Percentiles rank a stretch among this genome's conserved stretches.
These are phyloP conservation scores for Homarus gammarus DNA, from an alignment of 2,888 invertebrate species.

Conservation along the genomic window DNA sequence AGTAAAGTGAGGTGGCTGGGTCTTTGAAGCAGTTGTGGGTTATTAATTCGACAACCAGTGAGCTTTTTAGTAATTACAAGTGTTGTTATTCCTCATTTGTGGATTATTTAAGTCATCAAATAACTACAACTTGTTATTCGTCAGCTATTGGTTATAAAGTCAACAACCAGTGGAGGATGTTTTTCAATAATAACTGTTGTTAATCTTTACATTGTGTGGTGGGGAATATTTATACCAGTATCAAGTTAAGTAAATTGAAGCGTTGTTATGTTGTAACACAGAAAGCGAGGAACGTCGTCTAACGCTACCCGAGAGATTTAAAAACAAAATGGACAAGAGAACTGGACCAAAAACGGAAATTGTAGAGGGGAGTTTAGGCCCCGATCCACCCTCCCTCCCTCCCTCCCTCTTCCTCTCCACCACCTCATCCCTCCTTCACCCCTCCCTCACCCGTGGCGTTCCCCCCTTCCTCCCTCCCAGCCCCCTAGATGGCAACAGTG, in stretches of 20 bases:
- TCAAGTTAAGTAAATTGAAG: too few species aligned
- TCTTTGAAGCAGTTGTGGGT: slow-evolving; percentile 48
- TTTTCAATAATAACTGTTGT: too few species aligned
- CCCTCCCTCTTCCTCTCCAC: slow-evolving; percentile 1
- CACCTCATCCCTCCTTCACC: neutral
- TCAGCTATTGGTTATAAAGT: too few species aligned
- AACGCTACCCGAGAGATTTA: slow-evolving; percentile 42
- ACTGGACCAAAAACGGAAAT: slow-evolving; percentile 64
- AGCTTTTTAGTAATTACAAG: slow-evolving; percentile 48
- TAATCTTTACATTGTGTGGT: too few species aligned
- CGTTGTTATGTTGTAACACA: too few species aligned
- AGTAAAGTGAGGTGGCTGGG: slow-evolving; percentile 19
- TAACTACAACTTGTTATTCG: too few species aligned
- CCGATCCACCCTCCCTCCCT: neutral
- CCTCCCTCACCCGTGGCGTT: neutral
- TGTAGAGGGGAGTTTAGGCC: slow-evolving; percentile 65
- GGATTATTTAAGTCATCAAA: too few species aligned
- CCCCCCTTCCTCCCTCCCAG: neutral
- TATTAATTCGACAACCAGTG: slow-evolving; percentile 28
- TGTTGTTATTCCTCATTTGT: too few species aligned
- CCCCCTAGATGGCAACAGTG: slow-evolving; percentile 56
- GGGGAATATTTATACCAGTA: too few species aligned
- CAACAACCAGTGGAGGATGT: too few species aligned
- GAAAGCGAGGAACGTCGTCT: too few species aligned
- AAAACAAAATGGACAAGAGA: slow-evolving; percentile 68